Evolutionary conservation across 2,888 invertebrate species (phyloP), one percentile per base, ranked within the genome.

Genomic region (Platycnemis pennipes): DNA sequence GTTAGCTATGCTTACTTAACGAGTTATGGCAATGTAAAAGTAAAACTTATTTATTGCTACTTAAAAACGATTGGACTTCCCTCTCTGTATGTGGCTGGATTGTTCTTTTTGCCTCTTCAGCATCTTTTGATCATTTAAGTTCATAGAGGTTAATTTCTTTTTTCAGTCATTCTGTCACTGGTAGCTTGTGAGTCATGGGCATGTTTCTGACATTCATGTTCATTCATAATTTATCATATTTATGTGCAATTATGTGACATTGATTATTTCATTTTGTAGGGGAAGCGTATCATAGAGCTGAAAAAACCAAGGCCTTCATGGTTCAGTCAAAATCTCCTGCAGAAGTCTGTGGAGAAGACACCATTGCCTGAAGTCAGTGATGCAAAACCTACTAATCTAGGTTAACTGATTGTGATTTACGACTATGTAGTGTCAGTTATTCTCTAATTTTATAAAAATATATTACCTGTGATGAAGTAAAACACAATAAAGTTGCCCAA

Each of bases 251-350:
- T 88, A 77, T 77, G 77, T 46, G 46, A 46, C 46, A 49, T 44
- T 0, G 37, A 87, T 77, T 69, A 88, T 46, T 94, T 95, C 95
- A 94, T 94, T 95, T 95, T 96, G 63, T 95, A 97, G 96, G 97
- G 96, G 0, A 99, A 98, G 96, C 97, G 98, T 95, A 97, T 99
- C 95, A 97, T 99, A 31, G 99, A 99, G 97, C 97, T 99, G 97
- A 97, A 98, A 89, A 99, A 98, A 96, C 97, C 98, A 94, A 97
- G 99, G 95, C 99, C 99, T 7, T 96, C 97, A 85, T 99, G 99
- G 99, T 99, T 99, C 96, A 98, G 98, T 95, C 98, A 98, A 95
- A 99, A 99, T 96, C 97, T 99, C 94, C 96, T 99, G 42, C 98
- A 99, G 96, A 98, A 98, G 96, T 97, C 98, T 0, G 98, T 98